phyloP scores from a whole-genome alignment of 2,797 vertebrate genomes.

The Falco naumanni region DNA sequence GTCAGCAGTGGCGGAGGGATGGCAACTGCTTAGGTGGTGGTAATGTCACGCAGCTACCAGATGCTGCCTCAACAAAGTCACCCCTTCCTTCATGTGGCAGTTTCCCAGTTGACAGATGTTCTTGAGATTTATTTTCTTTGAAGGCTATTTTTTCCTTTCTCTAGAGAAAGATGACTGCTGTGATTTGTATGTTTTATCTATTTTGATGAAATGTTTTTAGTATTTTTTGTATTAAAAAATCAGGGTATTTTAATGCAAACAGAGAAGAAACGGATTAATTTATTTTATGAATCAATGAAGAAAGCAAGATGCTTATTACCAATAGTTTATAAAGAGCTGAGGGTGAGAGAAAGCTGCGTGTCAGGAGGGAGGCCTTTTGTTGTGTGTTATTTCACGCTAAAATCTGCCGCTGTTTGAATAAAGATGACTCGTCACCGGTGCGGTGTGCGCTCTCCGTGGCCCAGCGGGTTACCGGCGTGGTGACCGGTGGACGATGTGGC shows the following conservation, averaged over 20 bases:
- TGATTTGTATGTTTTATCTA: neutral
- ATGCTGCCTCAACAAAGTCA: neutral
- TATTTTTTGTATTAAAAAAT: neutral
- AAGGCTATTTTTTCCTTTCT: neutral
- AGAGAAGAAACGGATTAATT: neutral
- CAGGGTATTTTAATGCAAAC: neutral
- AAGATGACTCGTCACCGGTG: neutral
- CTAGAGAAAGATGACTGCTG: neutral
- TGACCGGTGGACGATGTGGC: too few species aligned
- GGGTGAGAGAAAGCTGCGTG: rapidly evolving
- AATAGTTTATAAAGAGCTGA: rapidly evolving
- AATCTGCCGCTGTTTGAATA: neutral
- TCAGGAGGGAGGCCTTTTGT: rapidly evolving
- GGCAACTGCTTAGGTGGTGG: rapidly evolving
- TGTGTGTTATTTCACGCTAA: too few species aligned
- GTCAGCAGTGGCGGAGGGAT: neutral
- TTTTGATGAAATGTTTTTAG: neutral
- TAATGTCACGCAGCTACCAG: too few species aligned
- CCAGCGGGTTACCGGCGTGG: too few species aligned
- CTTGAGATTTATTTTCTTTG: neutral
- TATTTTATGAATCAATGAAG: neutral
- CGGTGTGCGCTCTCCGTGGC: neutral
- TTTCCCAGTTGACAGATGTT: neutral
- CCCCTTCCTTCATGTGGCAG: rapidly evolving
- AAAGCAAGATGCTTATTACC: too few species aligned